phyloP scores from a whole-genome alignment of 2,888 invertebrate species.

The Coleophora deauratella region DNA sequence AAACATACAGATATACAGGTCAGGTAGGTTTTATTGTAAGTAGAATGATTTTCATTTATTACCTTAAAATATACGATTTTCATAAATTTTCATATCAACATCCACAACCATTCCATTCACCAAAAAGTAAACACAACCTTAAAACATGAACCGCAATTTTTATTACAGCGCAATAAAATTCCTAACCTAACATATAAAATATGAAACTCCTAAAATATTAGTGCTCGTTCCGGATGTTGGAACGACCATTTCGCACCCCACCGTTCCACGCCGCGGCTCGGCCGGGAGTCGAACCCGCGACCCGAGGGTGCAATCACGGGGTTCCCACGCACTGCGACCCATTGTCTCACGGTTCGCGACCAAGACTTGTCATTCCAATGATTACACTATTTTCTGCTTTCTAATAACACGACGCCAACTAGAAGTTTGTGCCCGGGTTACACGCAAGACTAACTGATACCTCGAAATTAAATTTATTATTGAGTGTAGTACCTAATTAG shows the following conservation, averaged over 20 bases:
- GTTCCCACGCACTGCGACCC: slow-evolving; percentile 54
- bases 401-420: slow-evolving; percentile 35
- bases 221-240: slow-evolving; percentile 52
- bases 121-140: too few relatives aligned
- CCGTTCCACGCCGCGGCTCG: slow-evolving; percentile 50
- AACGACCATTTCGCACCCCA: slow-evolving; percentile 59
- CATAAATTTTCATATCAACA: too few relatives aligned
- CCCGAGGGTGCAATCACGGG: slow-evolving; percentile 39
- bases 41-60: too few relatives aligned
- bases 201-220: slow-evolving; percentile 20
- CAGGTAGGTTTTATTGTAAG: too few relatives aligned
- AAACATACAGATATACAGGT: too few relatives aligned
- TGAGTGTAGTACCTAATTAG: too few relatives aligned
- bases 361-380: slow-evolving; percentile 50
- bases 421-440: slow-evolving; percentile 7
- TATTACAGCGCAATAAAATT: not conserved
- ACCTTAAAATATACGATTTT: too few relatives aligned
- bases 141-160: too few relatives aligned
- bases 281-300: slow-evolving; percentile 40
- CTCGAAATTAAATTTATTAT: too few relatives aligned
- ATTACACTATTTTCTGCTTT: slow-evolving; percentile 45
- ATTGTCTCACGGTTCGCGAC: slow-evolving; percentile 64
- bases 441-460: too few relatives aligned
- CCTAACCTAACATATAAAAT: not conserved
- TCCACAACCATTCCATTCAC: too few relatives aligned